A percentile compares a stretch with the other conserved stretches of the same genome.
phyloP scores from a whole-genome alignment of 1,140 invertebrate species.

The Trichomalopsis sarcophagae region DNA sequence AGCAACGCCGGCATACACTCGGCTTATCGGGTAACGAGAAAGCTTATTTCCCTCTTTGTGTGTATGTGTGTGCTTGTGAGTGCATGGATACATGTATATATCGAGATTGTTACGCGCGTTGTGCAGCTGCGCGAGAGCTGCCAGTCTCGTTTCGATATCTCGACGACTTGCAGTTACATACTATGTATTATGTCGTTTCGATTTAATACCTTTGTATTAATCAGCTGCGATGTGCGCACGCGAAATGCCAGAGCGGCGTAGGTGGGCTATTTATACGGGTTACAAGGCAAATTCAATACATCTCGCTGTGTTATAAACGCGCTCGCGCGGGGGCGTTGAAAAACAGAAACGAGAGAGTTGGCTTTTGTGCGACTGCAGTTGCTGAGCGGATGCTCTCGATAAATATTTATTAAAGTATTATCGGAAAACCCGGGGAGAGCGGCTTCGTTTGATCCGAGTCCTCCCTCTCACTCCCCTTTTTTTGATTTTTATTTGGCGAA shows the following conservation, averaged over 20 bases:
- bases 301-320: background rate
- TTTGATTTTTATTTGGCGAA: conserved; percentile 2
- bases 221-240: background rate
- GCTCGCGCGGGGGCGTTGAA: background rate
- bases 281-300: background rate
- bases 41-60: conserved; percentile 15
- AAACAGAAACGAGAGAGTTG: background rate
- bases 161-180: too few species aligned
- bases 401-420: conserved; percentile 38
- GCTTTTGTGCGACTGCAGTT: conserved; percentile 1
- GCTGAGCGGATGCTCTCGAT: background rate
- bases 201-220: conserved; percentile 24
- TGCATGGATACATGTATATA: too few species aligned
- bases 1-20: background rate
- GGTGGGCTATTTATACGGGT: background rate
- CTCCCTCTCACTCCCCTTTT: background rate
- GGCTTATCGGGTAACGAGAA: conserved; percentile 31
- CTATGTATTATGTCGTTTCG: background rate
- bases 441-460: background rate
- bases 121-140: background rate
- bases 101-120: conserved; percentile 5
- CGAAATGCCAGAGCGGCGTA: background rate
- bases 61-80: background rate
- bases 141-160: background rate
- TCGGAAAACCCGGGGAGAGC: background rate